phyloP scores from a whole-genome alignment of 2,888 invertebrate genomes.

The Alloplasta piceator region DNA sequence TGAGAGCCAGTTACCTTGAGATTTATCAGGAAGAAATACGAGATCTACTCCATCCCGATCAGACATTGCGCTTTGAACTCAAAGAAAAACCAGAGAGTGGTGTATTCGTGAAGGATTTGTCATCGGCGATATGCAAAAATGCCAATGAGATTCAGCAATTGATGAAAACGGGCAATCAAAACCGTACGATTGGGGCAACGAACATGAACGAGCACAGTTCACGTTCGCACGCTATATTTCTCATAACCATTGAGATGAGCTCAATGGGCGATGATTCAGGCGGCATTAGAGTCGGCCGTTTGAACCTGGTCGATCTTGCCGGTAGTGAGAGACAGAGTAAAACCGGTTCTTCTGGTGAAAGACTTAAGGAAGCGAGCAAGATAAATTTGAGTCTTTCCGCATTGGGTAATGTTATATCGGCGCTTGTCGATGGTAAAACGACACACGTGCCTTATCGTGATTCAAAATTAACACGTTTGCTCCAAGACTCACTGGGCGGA shows the following conservation, averaged over 20 bases:
- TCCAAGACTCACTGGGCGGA: slow-evolving; percentile 99
- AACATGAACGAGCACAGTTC: slow-evolving; percentile 99
- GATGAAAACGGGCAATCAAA: slow-evolving; percentile 96
- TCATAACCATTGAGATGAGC: slow-evolving; percentile 98
- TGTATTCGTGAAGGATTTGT: slow-evolving; percentile 97
- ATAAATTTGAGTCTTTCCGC: slow-evolving; percentile 98
- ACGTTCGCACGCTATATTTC: slow-evolving; percentile 98
- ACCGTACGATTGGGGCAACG: slow-evolving; percentile 97
- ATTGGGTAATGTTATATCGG: slow-evolving; percentile 99
- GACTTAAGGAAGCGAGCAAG: slow-evolving; percentile 97
- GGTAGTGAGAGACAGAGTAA: slow-evolving; percentile 99
- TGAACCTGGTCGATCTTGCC: slow-evolving; percentile 98
- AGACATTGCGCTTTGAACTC: slow-evolving; percentile 88
- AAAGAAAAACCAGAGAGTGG: slow-evolving; percentile 92
- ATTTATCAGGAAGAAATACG: slow-evolving; percentile 97
- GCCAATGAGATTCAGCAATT: slow-evolving; percentile 96
- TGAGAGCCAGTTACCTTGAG: slow-evolving; percentile 98
- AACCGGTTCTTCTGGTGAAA: slow-evolving; percentile 96
- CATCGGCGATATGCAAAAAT: slow-evolving; percentile 97
- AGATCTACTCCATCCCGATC: slow-evolving; percentile 88
- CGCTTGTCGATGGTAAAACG: slow-evolving; percentile 95
- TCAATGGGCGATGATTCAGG: slow-evolving; percentile 86
- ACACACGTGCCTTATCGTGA: slow-evolving; percentile 99
- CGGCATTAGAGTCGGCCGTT: slow-evolving; percentile 92
- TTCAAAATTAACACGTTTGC: slow-evolving; percentile 96